A percentile compares a stretch with the other conserved stretches of the same genome.
Evolutionary conservation across 2,797 vertebrate genomes (phyloP).

Genomic region (Alca torda): DNA sequence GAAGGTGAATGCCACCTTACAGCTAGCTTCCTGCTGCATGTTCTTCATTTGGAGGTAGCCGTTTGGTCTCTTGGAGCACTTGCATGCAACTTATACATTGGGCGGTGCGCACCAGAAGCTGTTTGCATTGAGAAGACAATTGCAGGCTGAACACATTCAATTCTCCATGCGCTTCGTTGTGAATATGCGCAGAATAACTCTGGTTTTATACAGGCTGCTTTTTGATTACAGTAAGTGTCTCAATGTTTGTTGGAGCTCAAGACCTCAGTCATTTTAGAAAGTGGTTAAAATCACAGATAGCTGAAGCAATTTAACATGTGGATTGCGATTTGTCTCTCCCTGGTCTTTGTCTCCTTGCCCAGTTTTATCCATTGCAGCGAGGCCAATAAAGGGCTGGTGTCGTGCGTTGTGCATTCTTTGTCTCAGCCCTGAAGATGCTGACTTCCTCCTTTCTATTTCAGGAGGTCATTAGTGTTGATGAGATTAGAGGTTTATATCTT

Average conservation of each 20-base stretch:
- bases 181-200: not conserved
- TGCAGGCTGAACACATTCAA: not conserved
- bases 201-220: not conserved
- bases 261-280: not conserved
- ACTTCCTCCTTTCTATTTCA: conserved; percentile 41
- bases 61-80: not conserved
- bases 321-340: not conserved
- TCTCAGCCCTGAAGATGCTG: not conserved
- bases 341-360: not conserved
- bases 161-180: not conserved
- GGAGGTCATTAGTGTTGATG: conserved; percentile 47
- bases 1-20: not conserved
- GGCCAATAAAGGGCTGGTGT: not conserved
- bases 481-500: conserved; percentile 59
- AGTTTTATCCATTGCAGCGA: not conserved
- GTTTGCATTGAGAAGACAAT: not conserved
- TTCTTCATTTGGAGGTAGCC: not conserved
- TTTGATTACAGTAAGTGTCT: not conserved
- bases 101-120: not conserved
- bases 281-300: not conserved
- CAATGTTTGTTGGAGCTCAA: not conserved
- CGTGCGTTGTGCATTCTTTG: not conserved
- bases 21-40: not conserved
- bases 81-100: not conserved
- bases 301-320: not conserved